Conservation (phyloP, 2,113 vertebrate species). For the Thalassoma bifasciatum region DNA sequence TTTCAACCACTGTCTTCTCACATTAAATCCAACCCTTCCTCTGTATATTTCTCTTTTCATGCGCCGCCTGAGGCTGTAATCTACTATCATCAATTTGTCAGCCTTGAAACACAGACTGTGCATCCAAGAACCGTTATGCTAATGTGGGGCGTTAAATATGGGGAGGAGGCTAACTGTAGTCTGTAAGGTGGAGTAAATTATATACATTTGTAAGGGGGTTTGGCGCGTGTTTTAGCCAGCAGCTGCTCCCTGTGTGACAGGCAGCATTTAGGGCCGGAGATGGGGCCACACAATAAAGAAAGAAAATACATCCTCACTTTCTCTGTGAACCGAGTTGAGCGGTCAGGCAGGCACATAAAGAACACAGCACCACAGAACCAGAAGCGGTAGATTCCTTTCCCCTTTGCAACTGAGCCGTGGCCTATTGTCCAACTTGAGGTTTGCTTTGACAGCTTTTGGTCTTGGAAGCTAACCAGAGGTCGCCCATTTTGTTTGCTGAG, state of each 20-base stretch:
- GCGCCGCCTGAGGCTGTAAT: conserved; percentile 47
- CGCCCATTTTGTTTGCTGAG: conserved; percentile 46
- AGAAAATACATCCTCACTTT: conserved; percentile 39
- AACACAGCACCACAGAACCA: conserved; percentile 35
- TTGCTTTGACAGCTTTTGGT: conserved; percentile 60
- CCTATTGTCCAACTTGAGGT: conserved; percentile 47
- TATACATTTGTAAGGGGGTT: conserved; percentile 61
- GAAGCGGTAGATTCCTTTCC: conserved; percentile 49
- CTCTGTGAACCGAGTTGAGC: conserved; percentile 48
- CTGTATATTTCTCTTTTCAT: conserved; percentile 18
- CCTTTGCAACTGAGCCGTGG: conserved; percentile 42
- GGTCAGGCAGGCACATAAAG: conserved; percentile 43
- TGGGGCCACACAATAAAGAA: conserved; percentile 43
- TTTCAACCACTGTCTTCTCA: conserved; percentile 3
- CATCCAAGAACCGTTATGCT: conserved; percentile 25
- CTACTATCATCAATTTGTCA: conserved; percentile 62
- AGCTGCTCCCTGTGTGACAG: conserved; percentile 65
- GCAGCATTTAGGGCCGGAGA: conserved; percentile 65
- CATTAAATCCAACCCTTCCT: conserved; percentile 28
- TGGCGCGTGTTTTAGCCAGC: conserved; percentile 43
- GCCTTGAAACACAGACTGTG: conserved; percentile 46
- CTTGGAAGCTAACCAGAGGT: conserved; percentile 50
- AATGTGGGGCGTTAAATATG: conserved; percentile 45
- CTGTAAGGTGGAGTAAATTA: conserved; percentile 56
- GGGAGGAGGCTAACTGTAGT: conserved; percentile 42